phyloP scores from a whole-genome alignment of 1,140 invertebrate genomes.

The Oncopodura yosiiana region DNA sequence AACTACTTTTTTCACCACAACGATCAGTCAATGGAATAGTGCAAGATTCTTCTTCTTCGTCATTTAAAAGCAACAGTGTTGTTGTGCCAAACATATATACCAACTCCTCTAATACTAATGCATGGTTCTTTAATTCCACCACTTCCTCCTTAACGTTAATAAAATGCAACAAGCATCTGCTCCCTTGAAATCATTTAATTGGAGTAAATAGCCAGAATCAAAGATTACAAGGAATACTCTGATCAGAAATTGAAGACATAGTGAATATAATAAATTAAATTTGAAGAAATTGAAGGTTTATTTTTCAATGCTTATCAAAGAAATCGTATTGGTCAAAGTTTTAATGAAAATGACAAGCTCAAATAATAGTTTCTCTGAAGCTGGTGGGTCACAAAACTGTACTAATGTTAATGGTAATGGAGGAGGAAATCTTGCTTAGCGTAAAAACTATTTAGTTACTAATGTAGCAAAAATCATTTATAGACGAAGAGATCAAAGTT shows the following conservation, averaged over 20 bases:
- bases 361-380: too few relatives aligned
- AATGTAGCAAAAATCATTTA: constrained; percentile 60
- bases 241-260: constrained; percentile 90
- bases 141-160: constrained; percentile 47
- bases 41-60: background rate
- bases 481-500: constrained; percentile 88
- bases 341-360: too few relatives aligned
- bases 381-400: too few relatives aligned
- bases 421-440: background rate
- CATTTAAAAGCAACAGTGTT: too few relatives aligned
- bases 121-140: too few relatives aligned
- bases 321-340: constrained; percentile 29
- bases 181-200: constrained; percentile 93
- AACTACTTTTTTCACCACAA: background rate
- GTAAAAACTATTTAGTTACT: background rate
- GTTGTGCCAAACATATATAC: too few relatives aligned
- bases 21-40: constrained; percentile 37
- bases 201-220: constrained; percentile 43
- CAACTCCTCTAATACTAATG: too few relatives aligned
- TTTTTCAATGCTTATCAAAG: constrained; percentile 93
- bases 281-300: constrained; percentile 82
- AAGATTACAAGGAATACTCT: constrained; percentile 71
- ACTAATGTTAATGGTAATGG: background rate
- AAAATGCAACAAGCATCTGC: constrained; percentile 66
- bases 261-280: constrained; percentile 83